phyloP scores from a whole-genome alignment of 2,113 vertebrate genomes.

The Anarhynchus alexandrinus region DNA sequence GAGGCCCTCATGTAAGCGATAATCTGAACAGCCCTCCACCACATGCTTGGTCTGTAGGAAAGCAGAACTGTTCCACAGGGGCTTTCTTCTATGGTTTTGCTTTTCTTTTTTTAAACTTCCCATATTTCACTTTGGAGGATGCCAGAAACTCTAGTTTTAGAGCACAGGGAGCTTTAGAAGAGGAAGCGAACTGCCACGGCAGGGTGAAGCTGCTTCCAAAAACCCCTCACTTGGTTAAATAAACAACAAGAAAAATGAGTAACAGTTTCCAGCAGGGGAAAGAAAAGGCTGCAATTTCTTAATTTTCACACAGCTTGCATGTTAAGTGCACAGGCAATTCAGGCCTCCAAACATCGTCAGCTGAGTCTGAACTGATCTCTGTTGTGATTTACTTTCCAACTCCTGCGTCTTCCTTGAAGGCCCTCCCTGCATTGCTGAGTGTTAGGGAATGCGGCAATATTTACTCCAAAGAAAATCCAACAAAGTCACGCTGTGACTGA shows the following conservation, averaged over 20 bases:
- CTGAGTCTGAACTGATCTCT: background rate
- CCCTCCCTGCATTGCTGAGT: background rate
- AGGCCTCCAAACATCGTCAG: background rate
- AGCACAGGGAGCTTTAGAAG: background rate
- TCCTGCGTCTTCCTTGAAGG: background rate
- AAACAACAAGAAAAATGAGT: background rate
- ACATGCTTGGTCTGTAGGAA: background rate
- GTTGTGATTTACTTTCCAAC: background rate
- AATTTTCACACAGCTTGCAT: background rate
- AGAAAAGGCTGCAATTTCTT: background rate
- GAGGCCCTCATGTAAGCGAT: background rate
- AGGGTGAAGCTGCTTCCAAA: background rate
- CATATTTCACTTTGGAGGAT: background rate
- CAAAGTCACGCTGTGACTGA: background rate
- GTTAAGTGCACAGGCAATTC: background rate
- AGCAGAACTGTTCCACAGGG: background rate
- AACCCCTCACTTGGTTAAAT: background rate
- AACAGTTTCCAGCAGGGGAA: background rate
- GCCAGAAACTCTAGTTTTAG: background rate
- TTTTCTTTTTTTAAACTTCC: background rate
- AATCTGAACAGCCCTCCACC: background rate
- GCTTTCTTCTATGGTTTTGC: background rate
- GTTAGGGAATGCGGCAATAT: background rate
- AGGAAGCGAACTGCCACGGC: background rate
- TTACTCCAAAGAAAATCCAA: conserved; percentile 33